A percentile compares a stretch with the other conserved stretches of the same genome.
Evolutionary conservation across 2,113 vertebrate species (phyloP).

Genomic region (Tichodroma muraria): DNA sequence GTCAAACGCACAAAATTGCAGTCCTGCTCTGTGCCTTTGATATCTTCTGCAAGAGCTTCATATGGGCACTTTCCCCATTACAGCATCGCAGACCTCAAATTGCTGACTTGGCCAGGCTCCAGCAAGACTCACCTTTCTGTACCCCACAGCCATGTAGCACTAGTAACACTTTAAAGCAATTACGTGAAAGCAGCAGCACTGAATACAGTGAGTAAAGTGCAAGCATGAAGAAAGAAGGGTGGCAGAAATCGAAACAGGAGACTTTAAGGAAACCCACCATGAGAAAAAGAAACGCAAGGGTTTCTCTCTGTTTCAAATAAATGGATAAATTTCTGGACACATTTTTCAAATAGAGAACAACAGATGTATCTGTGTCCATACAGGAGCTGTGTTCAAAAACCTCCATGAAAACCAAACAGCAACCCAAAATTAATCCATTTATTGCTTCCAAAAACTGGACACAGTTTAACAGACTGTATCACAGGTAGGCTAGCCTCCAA

Average conservation of each 20-base stretch:
- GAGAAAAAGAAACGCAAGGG: background rate
- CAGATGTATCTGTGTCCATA: background rate
- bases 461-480: background rate
- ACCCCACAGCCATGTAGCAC: background rate
- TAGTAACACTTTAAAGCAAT: background rate
- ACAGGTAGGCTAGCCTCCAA: background rate
- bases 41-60: background rate
- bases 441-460: background rate
- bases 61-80: background rate
- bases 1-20: background rate
- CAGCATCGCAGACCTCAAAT: accelerated
- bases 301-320: background rate
- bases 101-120: background rate
- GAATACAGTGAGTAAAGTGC: background rate
- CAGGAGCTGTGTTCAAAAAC: background rate
- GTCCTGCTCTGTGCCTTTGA: background rate
- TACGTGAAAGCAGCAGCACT: background rate
- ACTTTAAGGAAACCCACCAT: background rate
- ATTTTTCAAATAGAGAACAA: background rate
- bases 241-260: background rate
- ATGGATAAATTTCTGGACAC: accelerated
- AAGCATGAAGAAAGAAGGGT: background rate
- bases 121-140: background rate
- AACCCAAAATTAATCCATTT: background rate
- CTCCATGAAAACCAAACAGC: background rate